Base-by-base conservation (phyloP, 2,888 invertebrate species). In the Aelia acuminata region DNA sequence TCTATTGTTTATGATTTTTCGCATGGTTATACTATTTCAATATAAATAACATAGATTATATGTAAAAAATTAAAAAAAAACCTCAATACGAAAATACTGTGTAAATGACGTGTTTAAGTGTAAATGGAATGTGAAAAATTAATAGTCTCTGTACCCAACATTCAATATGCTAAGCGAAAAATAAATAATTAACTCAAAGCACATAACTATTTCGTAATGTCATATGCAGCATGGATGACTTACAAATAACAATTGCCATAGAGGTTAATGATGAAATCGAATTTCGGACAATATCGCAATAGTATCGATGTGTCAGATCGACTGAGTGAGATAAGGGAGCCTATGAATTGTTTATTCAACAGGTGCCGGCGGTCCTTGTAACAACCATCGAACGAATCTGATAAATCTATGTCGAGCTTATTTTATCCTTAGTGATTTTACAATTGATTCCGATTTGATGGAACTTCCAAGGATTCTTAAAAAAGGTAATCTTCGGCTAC, bases 341-440 rank as follows among this genome's bases (percentile, higher is more conserved):
- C 35, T 31, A 70, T 35, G 63, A 70, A 35, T 70, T 70, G 63
- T 70, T 70, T 70, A 70, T 70, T 70, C 63, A 70, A 35, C 63
- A 70, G 63, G 63, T 70, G 31, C 63, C 63, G 20, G 63, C 31
- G 4, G 26, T 35, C 18, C 7, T 35, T 31, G 18, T 31, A 35
- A 35, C 63, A 70, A 70, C 26, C 26, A 22, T 22, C 50, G 22
- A 53, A 53, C 31, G 15, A 15, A 31, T 31, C 4, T 70, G 63
- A 70, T 70, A 70, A 35, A 35, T 31, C 31, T 70, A 35, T 70
- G 18, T 0, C 7, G 13, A 26, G n/a, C 26, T 57, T 15, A 35
- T 1, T 70, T 35, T 70, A 70, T 35, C 35, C 26, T 70, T 70
- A 31, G 35, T 15, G 35, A 8, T 70, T 4, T 31, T 3, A 20